These are phyloP conservation scores for Chrysopa pallens DNA, from an alignment of 1,140 invertebrate genomes.

Conservation along the genomic window DNA sequence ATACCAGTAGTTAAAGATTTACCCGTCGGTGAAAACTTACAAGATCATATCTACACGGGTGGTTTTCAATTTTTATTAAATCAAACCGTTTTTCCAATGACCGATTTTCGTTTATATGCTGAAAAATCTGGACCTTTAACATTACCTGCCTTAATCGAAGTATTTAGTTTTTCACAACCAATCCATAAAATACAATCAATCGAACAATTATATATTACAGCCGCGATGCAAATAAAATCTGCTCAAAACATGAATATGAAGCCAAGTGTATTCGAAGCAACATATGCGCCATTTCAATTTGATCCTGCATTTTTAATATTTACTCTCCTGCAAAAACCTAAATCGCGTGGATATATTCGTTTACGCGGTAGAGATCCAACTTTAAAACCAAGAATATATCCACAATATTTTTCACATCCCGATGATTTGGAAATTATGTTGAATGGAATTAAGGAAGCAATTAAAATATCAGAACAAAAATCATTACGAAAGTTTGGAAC, in stretches of 20 bases:
- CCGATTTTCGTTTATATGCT: neutral
- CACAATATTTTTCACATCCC: constrained; percentile 33
- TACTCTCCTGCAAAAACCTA: constrained; percentile 29
- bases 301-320: neutral
- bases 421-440: constrained; percentile 23
- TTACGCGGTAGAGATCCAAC: constrained; percentile 33
- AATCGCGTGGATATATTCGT: constrained; percentile 33
- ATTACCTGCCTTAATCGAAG: neutral
- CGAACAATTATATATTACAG: neutral
- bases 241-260: neutral
- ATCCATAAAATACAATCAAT: neutral
- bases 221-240: neutral
- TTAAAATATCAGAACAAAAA: constrained; percentile 16
- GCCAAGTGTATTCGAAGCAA: neutral
- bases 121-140: neutral
- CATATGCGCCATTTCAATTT: neutral
- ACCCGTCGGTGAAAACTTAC: constrained; percentile 41
- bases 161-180: neutral
- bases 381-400: constrained; percentile 39
- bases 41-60: constrained; percentile 31
- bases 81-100: neutral
- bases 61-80: neutral
- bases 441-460: constrained; percentile 22
- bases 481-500: constrained; percentile 19
- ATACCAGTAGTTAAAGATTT: constrained; percentile 36